Percentiles rank a stretch among this genome's conserved stretches.
Evolutionary conservation across 1,140 invertebrate genomes (phyloP).

Genomic region (Meloidogyne chitwoodi): DNA sequence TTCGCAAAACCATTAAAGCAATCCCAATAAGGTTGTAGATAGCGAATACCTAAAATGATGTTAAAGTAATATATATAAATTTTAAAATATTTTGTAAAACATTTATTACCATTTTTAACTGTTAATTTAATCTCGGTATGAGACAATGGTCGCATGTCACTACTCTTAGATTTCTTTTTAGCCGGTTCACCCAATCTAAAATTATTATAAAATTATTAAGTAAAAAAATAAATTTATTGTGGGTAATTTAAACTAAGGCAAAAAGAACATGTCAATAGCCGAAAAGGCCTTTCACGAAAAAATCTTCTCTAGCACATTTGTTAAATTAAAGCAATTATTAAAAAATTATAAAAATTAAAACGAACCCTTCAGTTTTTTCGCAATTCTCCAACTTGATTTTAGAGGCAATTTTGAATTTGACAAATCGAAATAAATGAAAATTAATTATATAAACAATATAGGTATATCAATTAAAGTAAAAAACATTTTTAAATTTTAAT

Average conservation of each 20-base stretch:
- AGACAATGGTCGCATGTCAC: not conserved
- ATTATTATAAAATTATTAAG: not conserved
- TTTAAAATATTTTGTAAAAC: not conserved
- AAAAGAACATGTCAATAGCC: too few species aligned
- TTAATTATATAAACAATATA: too few species aligned
- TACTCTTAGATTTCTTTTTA: not conserved
- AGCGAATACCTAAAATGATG: constrained; percentile 76
- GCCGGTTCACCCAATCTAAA: not conserved
- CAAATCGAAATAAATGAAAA: too few species aligned
- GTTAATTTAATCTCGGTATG: not conserved
- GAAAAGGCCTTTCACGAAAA: too few species aligned
- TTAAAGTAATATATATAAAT: too few species aligned
- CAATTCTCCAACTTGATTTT: not conserved
- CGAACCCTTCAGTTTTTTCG: not conserved
- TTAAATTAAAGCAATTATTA: too few species aligned
- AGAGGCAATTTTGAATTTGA: not conserved
- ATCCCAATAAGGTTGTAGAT: constrained; percentile 88
- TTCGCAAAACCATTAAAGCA: constrained; percentile 94
- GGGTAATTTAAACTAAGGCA: too few species aligned
- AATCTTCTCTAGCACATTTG: too few species aligned
- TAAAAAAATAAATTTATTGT: too few species aligned
- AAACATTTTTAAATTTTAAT: too few species aligned
- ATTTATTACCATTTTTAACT: not conserved
- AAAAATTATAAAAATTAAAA: not conserved
- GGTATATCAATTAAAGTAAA: too few species aligned